Evolutionary conservation across 2,888 invertebrate species (phyloP).

Genomic region (Trachelus iudaicus): DNA sequence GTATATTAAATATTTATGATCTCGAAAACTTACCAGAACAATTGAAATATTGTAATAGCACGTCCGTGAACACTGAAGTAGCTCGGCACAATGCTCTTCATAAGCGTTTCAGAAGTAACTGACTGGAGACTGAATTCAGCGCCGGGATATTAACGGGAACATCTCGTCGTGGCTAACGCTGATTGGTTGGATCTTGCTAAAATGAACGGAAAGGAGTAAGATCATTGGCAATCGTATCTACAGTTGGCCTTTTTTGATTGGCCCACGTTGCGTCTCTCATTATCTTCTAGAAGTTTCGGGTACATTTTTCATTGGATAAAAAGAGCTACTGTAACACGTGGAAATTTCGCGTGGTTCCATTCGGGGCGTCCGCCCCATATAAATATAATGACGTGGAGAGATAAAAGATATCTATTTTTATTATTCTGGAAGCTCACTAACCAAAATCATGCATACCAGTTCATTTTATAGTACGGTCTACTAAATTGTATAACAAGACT

Average conservation of each 20-base stretch:
- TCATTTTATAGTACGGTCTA: background rate
- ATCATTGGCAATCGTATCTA: conserved; percentile 68
- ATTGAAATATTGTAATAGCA: background rate
- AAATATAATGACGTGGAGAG: background rate
- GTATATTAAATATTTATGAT: background rate
- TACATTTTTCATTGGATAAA: conserved; percentile 1
- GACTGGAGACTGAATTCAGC: conserved; percentile 46
- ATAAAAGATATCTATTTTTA: background rate
- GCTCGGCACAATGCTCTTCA: conserved; percentile 7
- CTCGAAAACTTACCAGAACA: background rate
- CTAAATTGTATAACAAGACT: background rate
- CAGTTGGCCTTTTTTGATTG: conserved; percentile 74
- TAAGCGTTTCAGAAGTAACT: conserved; percentile 49
- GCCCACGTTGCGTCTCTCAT: conserved; percentile 71
- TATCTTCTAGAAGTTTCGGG: conserved; percentile 17
- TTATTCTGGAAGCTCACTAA: background rate
- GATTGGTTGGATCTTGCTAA: conserved; percentile 69
- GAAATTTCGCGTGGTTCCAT: conserved; percentile 4
- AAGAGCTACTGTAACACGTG: conserved; percentile 6
- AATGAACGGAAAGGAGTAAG: conserved; percentile 55
- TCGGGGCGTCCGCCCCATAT: background rate
- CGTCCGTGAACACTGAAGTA: background rate
- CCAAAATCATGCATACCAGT: background rate
- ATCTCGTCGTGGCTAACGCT: conserved; percentile 71
- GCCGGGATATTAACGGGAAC: conserved; percentile 58